These are phyloP conservation scores for Catonia carolina DNA, from an alignment of 2,888 invertebrate species.

Conservation along the genomic window DNA sequence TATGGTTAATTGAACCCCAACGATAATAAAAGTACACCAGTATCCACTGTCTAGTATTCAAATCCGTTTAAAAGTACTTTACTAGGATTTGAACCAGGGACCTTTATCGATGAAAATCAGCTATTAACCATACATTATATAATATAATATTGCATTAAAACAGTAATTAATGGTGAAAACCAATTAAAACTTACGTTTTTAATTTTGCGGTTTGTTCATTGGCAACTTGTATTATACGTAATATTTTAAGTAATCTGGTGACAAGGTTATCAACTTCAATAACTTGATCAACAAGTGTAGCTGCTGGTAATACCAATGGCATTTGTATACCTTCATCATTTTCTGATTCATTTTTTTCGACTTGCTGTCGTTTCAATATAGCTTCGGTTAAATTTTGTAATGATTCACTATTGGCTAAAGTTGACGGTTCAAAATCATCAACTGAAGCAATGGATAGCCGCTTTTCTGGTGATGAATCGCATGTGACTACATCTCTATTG, in stretches of 20 bases:
- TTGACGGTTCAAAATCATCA: slow-evolving; percentile 26
- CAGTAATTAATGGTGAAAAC: too few species aligned
- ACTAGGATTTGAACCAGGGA: too few species aligned
- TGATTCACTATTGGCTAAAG: slow-evolving; percentile 48
- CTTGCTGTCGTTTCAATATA: slow-evolving; percentile 63
- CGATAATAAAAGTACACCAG: too few species aligned
- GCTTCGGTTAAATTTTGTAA: slow-evolving; percentile 72
- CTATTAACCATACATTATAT: too few species aligned
- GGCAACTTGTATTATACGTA: slow-evolving; percentile 28
- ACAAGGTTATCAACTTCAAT: slow-evolving; percentile 69
- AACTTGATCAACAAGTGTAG: slow-evolving; percentile 34
- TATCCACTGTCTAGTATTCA: too few species aligned
- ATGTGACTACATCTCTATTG: slow-evolving; percentile 24
- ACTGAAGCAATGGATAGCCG: slow-evolving; percentile 30
- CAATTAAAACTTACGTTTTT: slow-evolving; percentile 17
- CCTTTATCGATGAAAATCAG: too few species aligned
- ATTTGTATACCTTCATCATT: slow-evolving; percentile 16
- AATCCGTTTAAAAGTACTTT: too few species aligned
- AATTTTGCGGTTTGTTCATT: slow-evolving; percentile 14
- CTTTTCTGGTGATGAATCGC: slow-evolving; percentile 27
- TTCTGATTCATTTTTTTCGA: slow-evolving; percentile 46
- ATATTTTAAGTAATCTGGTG: slow-evolving; percentile 62
- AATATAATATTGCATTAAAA: too few species aligned
- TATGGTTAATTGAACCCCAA: too few species aligned
- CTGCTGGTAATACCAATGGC: slow-evolving; percentile 7